Conservation (phyloP, 2,113 vertebrate species). For the Leucoraja erinaceus region DNA sequence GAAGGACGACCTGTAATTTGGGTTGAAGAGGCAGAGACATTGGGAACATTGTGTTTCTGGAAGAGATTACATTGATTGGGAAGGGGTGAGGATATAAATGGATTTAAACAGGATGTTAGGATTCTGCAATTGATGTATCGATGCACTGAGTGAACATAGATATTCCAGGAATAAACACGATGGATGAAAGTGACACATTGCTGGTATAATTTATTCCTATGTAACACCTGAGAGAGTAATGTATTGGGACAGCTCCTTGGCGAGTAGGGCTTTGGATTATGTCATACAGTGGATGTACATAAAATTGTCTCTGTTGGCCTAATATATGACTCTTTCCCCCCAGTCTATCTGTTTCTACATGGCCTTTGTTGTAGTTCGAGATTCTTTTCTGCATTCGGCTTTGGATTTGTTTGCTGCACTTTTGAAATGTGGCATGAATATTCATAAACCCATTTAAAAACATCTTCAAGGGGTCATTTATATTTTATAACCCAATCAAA, state of each 20-base stretch:
- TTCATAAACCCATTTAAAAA: neutral
- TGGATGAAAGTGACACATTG: too few relatives aligned
- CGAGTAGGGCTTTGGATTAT: too few relatives aligned
- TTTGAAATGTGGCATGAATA: conserved; percentile 14
- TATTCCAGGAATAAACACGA: neutral
- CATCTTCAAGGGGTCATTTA: neutral
- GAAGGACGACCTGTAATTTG: neutral
- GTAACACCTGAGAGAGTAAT: too few relatives aligned
- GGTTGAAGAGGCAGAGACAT: too few relatives aligned
- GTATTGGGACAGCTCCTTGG: too few relatives aligned
- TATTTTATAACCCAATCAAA: neutral
- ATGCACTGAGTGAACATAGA: neutral
- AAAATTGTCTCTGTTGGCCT: neutral
- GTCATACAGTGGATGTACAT: neutral
- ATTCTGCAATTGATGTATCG: neutral
- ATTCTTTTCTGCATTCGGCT: neutral
- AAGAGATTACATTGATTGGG: neutral
- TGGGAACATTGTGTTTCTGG: neutral
- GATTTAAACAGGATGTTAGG: neutral
- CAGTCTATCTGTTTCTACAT: neutral
- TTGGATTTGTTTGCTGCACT: neutral
- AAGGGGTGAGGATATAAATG: neutral
- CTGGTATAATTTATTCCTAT: too few relatives aligned
- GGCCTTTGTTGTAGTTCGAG: neutral
- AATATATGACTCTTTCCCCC: neutral